These are phyloP conservation scores for Denticeps clupeoides DNA, from an alignment of 2,797 vertebrate genomes.

Conservation along the genomic window DNA sequence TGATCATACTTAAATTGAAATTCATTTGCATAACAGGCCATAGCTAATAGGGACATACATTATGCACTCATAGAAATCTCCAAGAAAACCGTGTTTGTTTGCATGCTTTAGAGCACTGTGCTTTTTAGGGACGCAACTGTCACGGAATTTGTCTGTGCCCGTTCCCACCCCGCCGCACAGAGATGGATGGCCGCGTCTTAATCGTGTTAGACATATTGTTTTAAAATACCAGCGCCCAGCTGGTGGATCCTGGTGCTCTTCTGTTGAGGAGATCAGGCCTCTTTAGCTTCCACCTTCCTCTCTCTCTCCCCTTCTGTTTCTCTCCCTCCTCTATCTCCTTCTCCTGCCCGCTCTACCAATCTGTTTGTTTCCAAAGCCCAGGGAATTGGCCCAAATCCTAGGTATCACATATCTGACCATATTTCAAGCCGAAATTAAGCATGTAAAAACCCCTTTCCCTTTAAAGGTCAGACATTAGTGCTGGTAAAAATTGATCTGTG, in stretches of 20 bases:
- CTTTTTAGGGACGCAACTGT: conserved; percentile 23
- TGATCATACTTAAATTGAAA: too few relatives aligned
- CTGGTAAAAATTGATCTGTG: conserved; percentile 89
- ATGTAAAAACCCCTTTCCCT: conserved; percentile 72
- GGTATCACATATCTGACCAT: conserved; percentile 84
- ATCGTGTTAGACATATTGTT: conserved; percentile 68
- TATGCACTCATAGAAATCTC: too few relatives aligned
- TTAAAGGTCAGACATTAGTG: conserved; percentile 97
- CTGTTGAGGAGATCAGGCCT: conserved; percentile 68
- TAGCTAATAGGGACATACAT: too few relatives aligned
- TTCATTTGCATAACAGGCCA: too few relatives aligned
- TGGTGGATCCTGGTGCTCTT: conserved; percentile 66
- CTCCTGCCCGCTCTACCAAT: conserved; percentile 49
- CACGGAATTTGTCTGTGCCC: conserved; percentile 22
- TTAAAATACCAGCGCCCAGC: conserved; percentile 67
- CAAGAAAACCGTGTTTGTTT: too few relatives aligned
- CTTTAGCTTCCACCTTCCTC: conserved; percentile 48
- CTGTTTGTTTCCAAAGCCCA: conserved; percentile 79
- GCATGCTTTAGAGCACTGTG: too few relatives aligned
- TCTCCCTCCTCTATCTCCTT: conserved; percentile 47
- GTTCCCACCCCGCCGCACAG: conserved; percentile 23
- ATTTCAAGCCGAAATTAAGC: conserved; percentile 86
- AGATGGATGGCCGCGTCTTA: conserved; percentile 64
- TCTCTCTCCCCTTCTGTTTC: conserved; percentile 37
- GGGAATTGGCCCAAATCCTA: conserved; percentile 70